Conservation (phyloP, 1,140 invertebrate species). For the Diorhabda carinulata region DNA sequence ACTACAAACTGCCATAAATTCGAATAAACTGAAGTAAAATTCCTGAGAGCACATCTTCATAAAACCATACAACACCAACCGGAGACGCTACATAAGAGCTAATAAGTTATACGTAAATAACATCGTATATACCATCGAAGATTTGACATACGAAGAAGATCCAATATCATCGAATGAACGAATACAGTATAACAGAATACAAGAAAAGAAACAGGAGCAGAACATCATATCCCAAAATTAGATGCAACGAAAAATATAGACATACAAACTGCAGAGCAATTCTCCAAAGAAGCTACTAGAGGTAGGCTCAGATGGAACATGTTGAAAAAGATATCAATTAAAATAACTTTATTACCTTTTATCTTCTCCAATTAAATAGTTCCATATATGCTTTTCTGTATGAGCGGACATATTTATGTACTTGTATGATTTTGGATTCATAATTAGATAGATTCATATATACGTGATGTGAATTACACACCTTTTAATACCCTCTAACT, state of each 20-base stretch:
- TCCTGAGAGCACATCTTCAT: not conserved
- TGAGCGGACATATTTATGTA: no score
- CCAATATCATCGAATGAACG: constrained; percentile 5
- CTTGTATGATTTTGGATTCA: no score
- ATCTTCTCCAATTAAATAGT: no score
- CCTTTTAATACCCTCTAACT: no score
- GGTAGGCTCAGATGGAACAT: constrained; percentile 5
- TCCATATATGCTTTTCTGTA: no score
- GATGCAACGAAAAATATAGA: not conserved
- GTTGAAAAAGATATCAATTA: no score
- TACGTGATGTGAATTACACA: no score
- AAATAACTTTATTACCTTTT: no score
- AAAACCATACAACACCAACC: not conserved
- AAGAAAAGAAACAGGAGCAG: not conserved
- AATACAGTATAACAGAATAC: not conserved
- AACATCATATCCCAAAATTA: not conserved
- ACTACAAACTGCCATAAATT: not conserved
- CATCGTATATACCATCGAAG: constrained; percentile 4
- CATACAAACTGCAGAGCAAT: not conserved
- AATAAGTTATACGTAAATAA: constrained; percentile 11
- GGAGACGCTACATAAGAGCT: not conserved
- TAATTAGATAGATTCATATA: no score
- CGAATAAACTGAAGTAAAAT: not conserved
- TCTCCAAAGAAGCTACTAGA: constrained; percentile 3
- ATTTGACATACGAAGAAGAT: constrained; percentile 8